Percentiles rank a stretch among this genome's conserved stretches.
phyloP scores from a whole-genome alignment of 2,888 invertebrate species.

The Mimumesa dahlbomi region DNA sequence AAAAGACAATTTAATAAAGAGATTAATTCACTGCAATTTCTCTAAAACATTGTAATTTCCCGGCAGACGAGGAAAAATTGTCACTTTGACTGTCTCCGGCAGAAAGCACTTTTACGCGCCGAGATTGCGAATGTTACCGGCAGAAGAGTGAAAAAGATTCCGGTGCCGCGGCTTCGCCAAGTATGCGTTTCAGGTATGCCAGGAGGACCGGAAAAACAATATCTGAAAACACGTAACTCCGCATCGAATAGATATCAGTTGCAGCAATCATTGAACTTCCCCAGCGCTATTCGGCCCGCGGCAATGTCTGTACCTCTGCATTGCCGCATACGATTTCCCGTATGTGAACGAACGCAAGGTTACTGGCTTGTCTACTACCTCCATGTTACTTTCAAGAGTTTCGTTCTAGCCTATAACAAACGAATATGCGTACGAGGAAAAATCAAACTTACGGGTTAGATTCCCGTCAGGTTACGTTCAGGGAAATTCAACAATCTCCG shows the following conservation, averaged over 20 bases:
- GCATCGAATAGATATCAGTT: slow-evolving; percentile 38
- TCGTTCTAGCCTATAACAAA: slow-evolving; percentile 49
- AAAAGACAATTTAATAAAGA: no score
- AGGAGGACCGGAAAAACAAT: slow-evolving; percentile 33
- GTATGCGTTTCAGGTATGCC: slow-evolving; percentile 3
- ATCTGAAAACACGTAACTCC: slow-evolving; percentile 40
- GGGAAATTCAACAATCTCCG: no score
- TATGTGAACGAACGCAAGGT: slow-evolving; percentile 21
- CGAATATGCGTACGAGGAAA: neutral
- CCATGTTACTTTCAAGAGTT: slow-evolving; percentile 45
- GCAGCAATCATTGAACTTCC: slow-evolving; percentile 60
- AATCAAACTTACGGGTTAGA: neutral
- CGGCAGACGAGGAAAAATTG: no score
- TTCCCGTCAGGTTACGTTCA: slow-evolving; percentile 9
- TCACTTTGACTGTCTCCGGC: neutral
- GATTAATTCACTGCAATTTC: no score
- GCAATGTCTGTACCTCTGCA: slow-evolving; percentile 43
- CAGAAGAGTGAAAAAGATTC: neutral
- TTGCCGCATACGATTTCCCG: slow-evolving; percentile 23
- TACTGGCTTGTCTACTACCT: slow-evolving; percentile 17
- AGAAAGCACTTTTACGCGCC: neutral
- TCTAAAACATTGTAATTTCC: no score
- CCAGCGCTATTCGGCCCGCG: slow-evolving; percentile 41
- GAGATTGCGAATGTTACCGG: slow-evolving; percentile 5
- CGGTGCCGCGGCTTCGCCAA: neutral